Evolutionary conservation across 2,888 invertebrate genomes (phyloP), one percentile per base, ranked within the genome.

Genomic region (Drosophila multiciliata): DNA sequence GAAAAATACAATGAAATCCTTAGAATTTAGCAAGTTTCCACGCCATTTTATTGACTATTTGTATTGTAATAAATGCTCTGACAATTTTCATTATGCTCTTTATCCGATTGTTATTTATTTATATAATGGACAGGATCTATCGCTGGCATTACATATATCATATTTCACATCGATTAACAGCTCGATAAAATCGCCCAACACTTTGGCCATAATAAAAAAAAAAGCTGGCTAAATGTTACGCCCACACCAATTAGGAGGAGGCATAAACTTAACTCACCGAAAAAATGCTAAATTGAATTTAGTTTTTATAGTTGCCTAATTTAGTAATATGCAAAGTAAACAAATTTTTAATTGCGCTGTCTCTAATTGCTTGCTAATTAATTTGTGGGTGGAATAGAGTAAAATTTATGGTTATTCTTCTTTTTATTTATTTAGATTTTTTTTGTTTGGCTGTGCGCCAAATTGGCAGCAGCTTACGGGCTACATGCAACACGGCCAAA

Each of bases 111-210:
- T 50, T 75, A 60, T 79, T 69, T 69, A 66, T 73, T 62, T 63
- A 12, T 67, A 40, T 66, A 62, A 57, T 62, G 75, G 53, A 42
- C 50, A 40, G 15, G 49, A 48, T 55, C 40, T 69, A 65, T 75
- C 70, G 61, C 45, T 59, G 35, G 15, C 61, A 73, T 67, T 63
- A 42, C 58, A 75, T 69, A 63, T 73, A 73, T 73, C 73, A 73
- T 58, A 55, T 64, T 40, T 29, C 54, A 52, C 42, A 70, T 70
- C 67, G 45, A 45, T 20, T 23, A 45, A 7, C 45, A 20, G 20
- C 6, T 6, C 45, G 12, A 45, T 23, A 7, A 84, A 84, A 84
- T 87, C 89, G 84, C 59, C 83, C 83, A 73, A 82, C 84, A 82
- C 81, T 73, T 69, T 60, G 79, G 20, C 40, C 57, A 60, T 86